Percentiles rank a stretch among this genome's conserved stretches.
phyloP scores from a whole-genome alignment of 1,140 invertebrate genomes.

The Nilaparvata lugens region DNA sequence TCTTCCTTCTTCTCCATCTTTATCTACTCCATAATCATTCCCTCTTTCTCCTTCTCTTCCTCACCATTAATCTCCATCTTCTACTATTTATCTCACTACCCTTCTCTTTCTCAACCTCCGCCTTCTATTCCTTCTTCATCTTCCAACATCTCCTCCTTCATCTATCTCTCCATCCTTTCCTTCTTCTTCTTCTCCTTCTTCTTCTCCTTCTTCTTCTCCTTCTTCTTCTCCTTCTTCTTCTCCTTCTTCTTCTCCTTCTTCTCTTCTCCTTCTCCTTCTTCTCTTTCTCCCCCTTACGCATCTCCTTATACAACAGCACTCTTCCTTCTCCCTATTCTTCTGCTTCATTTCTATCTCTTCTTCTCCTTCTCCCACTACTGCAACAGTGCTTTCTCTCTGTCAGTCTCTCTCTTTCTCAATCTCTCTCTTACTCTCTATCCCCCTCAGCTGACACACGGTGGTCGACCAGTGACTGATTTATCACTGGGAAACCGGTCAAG shows the following conservation, averaged over 20 bases:
- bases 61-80: background rate
- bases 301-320: too few species aligned
- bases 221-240: background rate
- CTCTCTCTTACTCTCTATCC: slow-evolving; percentile 7
- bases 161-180: background rate
- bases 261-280: background rate
- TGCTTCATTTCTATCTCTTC: too few species aligned
- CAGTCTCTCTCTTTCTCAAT: background rate
- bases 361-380: background rate
- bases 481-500: too few species aligned
- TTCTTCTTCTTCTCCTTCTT: background rate
- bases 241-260: slow-evolving; percentile 2
- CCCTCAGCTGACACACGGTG: too few species aligned
- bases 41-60: background rate
- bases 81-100: too few species aligned
- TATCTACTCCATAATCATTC: background rate
- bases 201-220: background rate
- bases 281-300: background rate
- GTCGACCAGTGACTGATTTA: too few species aligned
- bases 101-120: background rate
- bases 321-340: background rate
- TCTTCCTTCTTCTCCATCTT: too few species aligned
- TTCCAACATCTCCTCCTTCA: background rate
- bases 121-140: background rate
- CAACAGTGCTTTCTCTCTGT: too few species aligned